phyloP scores from a whole-genome alignment of 2,113 vertebrate species.

The Orycteropus afer region DNA sequence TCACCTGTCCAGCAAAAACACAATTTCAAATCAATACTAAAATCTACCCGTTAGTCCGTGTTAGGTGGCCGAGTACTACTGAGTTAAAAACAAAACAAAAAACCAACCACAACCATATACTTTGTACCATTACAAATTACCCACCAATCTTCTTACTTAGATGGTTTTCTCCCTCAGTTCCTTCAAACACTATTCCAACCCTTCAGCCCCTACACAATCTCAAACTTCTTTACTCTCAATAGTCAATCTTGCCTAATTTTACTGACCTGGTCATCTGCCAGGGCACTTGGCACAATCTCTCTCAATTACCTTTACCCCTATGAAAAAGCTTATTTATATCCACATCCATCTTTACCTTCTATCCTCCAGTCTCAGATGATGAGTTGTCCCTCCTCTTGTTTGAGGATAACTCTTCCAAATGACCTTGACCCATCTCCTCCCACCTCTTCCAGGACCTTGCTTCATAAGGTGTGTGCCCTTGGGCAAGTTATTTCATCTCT shows the following conservation, averaged over 20 bases:
- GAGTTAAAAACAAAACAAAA: not conserved
- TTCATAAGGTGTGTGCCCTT: constrained; percentile 56
- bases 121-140: not conserved
- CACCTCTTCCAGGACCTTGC: constrained; percentile 61
- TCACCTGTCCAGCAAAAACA: not conserved
- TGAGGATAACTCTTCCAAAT: constrained; percentile 67
- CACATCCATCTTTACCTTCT: constrained; percentile 56
- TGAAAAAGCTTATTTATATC: not conserved
- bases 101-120: not conserved
- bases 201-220: not conserved
- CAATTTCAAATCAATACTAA: not conserved
- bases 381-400: constrained; percentile 52
- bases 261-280: not conserved
- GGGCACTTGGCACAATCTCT: not conserved
- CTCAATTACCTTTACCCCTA: not conserved
- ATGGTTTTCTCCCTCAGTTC: not conserved
- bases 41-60: not conserved
- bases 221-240: not conserved
- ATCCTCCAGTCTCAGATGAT: constrained; percentile 65
- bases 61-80: not conserved
- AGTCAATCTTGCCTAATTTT: not conserved
- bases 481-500: constrained; percentile 68
- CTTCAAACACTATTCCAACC: constrained; percentile 8
- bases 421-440: constrained; percentile 67
- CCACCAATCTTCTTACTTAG: not conserved